Conservation (phyloP, 2,797 vertebrate species). For the Anguilla marmorata region DNA sequence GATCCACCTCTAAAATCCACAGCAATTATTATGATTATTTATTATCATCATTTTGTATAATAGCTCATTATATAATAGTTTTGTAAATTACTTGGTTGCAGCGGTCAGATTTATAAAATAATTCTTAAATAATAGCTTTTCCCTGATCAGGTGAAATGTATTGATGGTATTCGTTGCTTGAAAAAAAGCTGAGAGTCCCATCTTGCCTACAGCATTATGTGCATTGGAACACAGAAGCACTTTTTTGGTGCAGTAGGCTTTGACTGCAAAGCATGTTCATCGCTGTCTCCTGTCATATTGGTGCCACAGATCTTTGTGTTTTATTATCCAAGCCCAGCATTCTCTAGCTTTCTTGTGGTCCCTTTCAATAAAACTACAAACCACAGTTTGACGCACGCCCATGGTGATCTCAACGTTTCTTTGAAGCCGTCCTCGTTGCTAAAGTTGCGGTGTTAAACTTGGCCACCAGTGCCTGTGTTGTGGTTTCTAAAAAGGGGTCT, state of each 20-base stretch:
- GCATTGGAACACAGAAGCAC: not conserved
- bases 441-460: slow-evolving; percentile 44
- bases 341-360: slow-evolving; percentile 53
- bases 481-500: slow-evolving; percentile 40
- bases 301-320: slow-evolving; percentile 26
- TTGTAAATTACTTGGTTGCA: not conserved
- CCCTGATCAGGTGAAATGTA: not conserved
- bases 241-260: not conserved
- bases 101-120: not conserved
- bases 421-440: slow-evolving; percentile 11
- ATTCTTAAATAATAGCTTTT: not conserved
- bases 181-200: not conserved
- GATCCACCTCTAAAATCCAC: not conserved
- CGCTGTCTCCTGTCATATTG: not conserved
- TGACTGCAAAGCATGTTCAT: not conserved
- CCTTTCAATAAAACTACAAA: slow-evolving; percentile 41
- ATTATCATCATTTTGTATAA: no score
- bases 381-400: slow-evolving; percentile 50
- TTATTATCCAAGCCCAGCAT: slow-evolving; percentile 46
- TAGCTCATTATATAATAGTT: not conserved
- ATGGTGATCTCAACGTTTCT: slow-evolving; percentile 47
- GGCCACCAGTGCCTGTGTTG: slow-evolving; percentile 34
- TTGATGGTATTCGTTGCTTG: not conserved
- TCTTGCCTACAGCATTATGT: not conserved
- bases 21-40: not conserved